Percentiles rank a stretch among this genome's conserved stretches.
phyloP scores from a whole-genome alignment of 1,140 invertebrate genomes.

The Teleogryllus occipitalis region DNA sequence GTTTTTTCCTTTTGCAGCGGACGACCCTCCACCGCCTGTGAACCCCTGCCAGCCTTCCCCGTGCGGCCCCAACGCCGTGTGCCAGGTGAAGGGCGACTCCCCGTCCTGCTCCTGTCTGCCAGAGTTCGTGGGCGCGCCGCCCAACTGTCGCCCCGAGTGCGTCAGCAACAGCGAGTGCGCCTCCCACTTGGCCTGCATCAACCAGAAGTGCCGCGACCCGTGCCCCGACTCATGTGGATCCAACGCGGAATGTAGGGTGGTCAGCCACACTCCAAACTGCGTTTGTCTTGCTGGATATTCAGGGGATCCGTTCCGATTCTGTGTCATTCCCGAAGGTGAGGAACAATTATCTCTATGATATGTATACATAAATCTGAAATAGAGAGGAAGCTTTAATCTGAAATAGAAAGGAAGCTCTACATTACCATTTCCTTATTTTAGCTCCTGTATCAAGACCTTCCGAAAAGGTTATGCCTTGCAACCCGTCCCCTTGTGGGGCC shows the following conservation, averaged over 20 bases:
- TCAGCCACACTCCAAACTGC: constrained; percentile 50
- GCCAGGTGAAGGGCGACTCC: constrained; percentile 31
- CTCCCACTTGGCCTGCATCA: constrained; percentile 32
- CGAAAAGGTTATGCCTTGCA: constrained; percentile 43
- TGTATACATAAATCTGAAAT: neutral
- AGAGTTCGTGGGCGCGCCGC: constrained; percentile 27
- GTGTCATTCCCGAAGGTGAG: constrained; percentile 29
- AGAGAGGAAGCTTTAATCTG: too few species aligned
- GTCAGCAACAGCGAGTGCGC: constrained; percentile 32
- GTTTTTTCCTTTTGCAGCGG: neutral
- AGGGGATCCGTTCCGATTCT: constrained; percentile 36
- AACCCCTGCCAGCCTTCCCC: constrained; percentile 55
- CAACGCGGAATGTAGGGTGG: constrained; percentile 33
- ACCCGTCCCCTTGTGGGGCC: constrained; percentile 60
- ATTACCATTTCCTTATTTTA: neutral
- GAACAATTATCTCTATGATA: neutral
- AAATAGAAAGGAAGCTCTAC: too few species aligned
- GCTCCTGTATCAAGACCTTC: neutral
- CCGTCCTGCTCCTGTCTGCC: constrained; percentile 34
- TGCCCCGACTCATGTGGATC: constrained; percentile 37
- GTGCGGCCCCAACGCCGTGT: constrained; percentile 40
- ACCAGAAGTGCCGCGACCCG: constrained; percentile 36
- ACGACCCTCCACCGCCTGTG: constrained; percentile 24
- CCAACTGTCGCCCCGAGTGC: constrained; percentile 33
- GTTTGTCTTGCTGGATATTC: constrained; percentile 35